These are phyloP conservation scores for Chloromyia formosa DNA, from an alignment of 2,888 invertebrate genomes.

Conservation along the genomic window DNA sequence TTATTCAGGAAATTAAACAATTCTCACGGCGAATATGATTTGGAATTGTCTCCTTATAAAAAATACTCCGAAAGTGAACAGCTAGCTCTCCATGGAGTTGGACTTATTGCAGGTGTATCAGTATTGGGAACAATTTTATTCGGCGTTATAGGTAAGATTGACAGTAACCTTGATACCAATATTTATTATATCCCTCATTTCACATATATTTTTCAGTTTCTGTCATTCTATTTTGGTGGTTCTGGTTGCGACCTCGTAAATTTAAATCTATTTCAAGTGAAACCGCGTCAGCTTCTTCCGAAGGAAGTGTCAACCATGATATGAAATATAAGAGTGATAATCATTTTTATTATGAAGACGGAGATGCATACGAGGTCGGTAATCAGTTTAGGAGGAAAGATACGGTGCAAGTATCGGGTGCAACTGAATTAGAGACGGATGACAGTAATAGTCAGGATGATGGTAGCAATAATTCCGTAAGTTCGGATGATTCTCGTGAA, in stretches of 20 bases:
- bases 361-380: constrained; percentile 17
- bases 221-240: constrained; percentile 37
- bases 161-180: constrained; percentile 4
- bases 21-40: background rate
- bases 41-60: constrained; percentile 13
- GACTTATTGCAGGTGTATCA: constrained; percentile 33
- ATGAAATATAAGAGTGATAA: constrained; percentile 19
- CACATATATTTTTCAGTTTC: constrained; percentile 1
- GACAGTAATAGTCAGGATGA: constrained; percentile 29
- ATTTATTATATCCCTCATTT: background rate
- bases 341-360: constrained; percentile 40
- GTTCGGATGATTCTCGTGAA: constrained; percentile 25
- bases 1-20: constrained; percentile 23
- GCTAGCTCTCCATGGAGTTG: constrained; percentile 10
- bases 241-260: constrained; percentile 29
- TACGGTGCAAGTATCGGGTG: constrained; percentile 44
- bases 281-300: constrained; percentile 20
- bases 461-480: constrained; percentile 16
- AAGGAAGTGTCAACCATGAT: constrained; percentile 29
- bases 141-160: background rate
- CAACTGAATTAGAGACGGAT: constrained; percentile 48
- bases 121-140: constrained; percentile 5
- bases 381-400: constrained; percentile 43
- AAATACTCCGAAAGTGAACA: background rate
- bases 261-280: constrained; percentile 16